Percentiles rank a stretch among this genome's conserved stretches.
Evolutionary conservation across 2,888 invertebrate genomes (phyloP).

Genomic region (Eilema depressum): DNA sequence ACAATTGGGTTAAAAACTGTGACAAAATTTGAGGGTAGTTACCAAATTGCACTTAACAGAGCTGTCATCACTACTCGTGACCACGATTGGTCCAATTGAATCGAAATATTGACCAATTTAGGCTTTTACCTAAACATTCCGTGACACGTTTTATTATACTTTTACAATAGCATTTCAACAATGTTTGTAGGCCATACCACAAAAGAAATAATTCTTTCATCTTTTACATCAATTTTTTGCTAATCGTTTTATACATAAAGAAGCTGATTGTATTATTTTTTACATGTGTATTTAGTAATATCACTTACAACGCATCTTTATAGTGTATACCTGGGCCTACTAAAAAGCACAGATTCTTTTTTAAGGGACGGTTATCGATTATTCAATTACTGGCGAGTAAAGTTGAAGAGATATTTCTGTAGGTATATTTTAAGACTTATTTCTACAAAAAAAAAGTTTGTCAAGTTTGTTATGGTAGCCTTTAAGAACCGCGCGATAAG

Average conservation of each 20-base stretch:
- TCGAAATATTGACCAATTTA: conserved; percentile 3
- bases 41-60: neutral
- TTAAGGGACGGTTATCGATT: too few relatives aligned
- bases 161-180: conserved; percentile 4
- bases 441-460: too few relatives aligned
- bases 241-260: neutral
- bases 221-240: neutral
- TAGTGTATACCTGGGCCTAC: too few relatives aligned
- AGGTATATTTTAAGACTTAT: too few relatives aligned
- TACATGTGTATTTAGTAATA: neutral
- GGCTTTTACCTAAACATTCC: conserved; percentile 5
- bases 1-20: neutral
- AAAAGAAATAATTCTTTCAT: neutral
- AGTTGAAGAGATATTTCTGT: too few relatives aligned
- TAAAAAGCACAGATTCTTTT: too few relatives aligned
- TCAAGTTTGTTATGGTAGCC: too few relatives aligned
- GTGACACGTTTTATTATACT: conserved; percentile 1
- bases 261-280: neutral
- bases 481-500: too few relatives aligned
- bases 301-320: neutral
- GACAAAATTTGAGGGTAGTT: neutral
- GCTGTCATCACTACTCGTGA: neutral
- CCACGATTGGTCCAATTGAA: neutral
- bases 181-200: neutral
- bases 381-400: too few relatives aligned